Evolutionary conservation across 2,797 vertebrate species (phyloP).

Genomic region (Serranus cabrilla): DNA sequence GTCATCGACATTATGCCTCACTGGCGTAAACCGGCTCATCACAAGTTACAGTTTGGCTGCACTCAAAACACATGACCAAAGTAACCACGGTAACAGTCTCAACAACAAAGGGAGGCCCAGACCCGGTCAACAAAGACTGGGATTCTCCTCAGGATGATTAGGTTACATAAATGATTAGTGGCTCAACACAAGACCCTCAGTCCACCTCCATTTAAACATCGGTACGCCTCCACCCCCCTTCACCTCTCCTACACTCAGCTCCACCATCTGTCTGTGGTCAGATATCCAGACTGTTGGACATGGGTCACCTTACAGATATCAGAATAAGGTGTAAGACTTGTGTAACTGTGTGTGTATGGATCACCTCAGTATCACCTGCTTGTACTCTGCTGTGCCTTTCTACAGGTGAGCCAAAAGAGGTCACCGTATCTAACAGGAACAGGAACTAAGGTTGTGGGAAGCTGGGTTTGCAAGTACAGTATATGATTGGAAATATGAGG

Average conservation of each 20-base stretch:
- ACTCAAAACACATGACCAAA: conserved; percentile 58
- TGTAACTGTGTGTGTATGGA: conserved; percentile 8
- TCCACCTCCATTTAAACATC: conserved; percentile 33
- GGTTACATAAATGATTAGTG: conserved; percentile 79
- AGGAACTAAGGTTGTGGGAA: neutral
- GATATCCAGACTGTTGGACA: conserved; percentile 44
- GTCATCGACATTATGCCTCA: conserved; percentile 31
- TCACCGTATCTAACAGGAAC: neutral
- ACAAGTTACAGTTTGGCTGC: conserved; percentile 42
- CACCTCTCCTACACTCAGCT: conserved; percentile 36
- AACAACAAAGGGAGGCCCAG: conserved; percentile 68
- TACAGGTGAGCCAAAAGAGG: neutral
- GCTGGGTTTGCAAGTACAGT: neutral
- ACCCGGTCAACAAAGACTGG: conserved; percentile 73
- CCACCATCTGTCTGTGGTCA: conserved; percentile 71
- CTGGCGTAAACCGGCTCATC: conserved; percentile 30
- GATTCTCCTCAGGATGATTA: conserved; percentile 78
- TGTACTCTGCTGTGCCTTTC: conserved; percentile 5
- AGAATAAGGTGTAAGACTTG: conserved; percentile 21
- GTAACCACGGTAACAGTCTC: conserved; percentile 70
- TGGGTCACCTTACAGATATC: conserved; percentile 65
- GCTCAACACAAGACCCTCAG: conserved; percentile 55
- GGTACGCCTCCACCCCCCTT: conserved; percentile 22
- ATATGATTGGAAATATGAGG: neutral
- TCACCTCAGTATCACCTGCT: neutral